Base-by-base conservation (phyloP, 2,113 vertebrate genomes). In the Tautogolabrus adspersus region DNA sequence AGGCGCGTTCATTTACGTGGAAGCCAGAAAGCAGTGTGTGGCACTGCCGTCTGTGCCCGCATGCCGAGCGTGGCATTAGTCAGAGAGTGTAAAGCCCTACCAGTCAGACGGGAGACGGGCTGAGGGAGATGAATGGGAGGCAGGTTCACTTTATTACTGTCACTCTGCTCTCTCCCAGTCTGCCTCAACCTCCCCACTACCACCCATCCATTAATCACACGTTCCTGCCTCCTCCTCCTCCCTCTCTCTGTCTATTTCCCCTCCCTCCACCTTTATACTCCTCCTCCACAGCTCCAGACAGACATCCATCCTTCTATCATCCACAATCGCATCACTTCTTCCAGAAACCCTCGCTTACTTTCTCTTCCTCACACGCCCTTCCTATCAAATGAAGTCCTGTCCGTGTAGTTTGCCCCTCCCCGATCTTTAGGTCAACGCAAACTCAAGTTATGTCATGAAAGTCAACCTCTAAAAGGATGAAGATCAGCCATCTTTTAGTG, bases 91-190 rank as follows among this genome's bases (percentile, higher is more conserved):
- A 96, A 95, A 94, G 93, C 95, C 95, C 94, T 96, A 96, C 96
- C 96, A 97, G 96, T 94, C 95, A 90, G 90, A 88, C 65, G 67
- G 87, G 85, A 91, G 93, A 97, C 94, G 96, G 95, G 96, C 95
- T 97, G 96, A 97, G 95, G 96, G 96, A 98, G 97, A 98, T 97
- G 96, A 97, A 98, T 98, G 96, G 95, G 95, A 96, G 95, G 96
- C 96, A 95, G 94, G 95, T 96, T 95, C 95, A 97, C 96, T 98
- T 98, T 98, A 97, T 98, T 97, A 98, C 96, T 97, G 97, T 98
- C 97, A 97, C 96, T 97, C 96, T 95, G 95, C 96, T 97, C 96
- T 96, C 96, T 96, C 96, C 96, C 95, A 96, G 96, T 96, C 96
- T 97, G 96, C 96, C 95, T 97, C 96, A 96, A 96, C 97, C 96